Conservation (phyloP, 2,797 vertebrate genomes). For the Pangasius sanitwongsei region DNA sequence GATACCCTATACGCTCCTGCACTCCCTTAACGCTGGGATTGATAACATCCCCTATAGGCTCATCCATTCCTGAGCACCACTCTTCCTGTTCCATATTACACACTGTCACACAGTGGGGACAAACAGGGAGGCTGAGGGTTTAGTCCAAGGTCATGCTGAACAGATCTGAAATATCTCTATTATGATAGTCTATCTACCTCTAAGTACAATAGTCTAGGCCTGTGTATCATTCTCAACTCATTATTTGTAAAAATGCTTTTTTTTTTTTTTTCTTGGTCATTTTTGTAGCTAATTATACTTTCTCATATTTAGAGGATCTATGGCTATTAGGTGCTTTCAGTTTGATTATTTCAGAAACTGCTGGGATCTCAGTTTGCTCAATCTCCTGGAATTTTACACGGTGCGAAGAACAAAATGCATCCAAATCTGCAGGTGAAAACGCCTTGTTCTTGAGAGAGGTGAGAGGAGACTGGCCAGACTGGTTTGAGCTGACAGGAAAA, state of each 20-base stretch:
- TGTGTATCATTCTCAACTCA: not conserved
- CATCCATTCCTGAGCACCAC: not conserved
- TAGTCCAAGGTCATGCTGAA: not conserved
- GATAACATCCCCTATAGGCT: conserved; percentile 23
- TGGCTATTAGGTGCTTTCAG: not conserved
- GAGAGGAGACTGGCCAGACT: not conserved
- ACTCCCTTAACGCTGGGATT: conserved; percentile 4
- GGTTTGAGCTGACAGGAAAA: not conserved
- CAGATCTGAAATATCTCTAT: no score
- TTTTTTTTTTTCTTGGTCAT: not conserved
- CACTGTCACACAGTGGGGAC: not conserved
- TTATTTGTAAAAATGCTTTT: not conserved
- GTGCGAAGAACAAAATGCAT: not conserved
- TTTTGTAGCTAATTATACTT: not conserved
- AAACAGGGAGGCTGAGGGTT: not conserved
- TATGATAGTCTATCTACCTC: not conserved
- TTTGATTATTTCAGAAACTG: not conserved
- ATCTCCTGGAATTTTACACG: not conserved
- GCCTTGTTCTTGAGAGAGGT: not conserved
- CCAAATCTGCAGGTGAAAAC: not conserved
- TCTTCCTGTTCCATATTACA: not conserved
- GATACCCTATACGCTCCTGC: conserved; percentile 14
- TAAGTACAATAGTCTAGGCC: not conserved
- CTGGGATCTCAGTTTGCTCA: not conserved
- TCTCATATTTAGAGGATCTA: not conserved